Evolutionary conservation across 2,888 invertebrate species (phyloP).

Genomic region (Cetonia aurata): DNA sequence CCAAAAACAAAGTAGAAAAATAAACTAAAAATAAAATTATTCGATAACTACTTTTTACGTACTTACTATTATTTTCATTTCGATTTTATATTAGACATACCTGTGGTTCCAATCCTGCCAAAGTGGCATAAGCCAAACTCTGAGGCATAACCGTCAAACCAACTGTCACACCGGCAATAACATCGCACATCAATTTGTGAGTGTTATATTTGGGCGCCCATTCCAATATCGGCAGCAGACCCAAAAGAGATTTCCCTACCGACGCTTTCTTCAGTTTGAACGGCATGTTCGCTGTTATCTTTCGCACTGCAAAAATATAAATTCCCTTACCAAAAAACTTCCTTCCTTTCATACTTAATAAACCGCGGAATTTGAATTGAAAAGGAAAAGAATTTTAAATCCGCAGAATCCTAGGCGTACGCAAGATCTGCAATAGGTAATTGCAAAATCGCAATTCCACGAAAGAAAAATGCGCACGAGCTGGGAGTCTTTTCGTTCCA

Average conservation of each 20-base stretch:
- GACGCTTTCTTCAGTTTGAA: conserved; percentile 18
- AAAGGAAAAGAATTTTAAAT: neutral
- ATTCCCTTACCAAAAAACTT: neutral
- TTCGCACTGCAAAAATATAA: conserved; percentile 3
- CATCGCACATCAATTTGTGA: conserved; percentile 83
- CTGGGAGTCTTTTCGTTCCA: conserved; percentile 3
- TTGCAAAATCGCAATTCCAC: conserved; percentile 18
- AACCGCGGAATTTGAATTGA: neutral
- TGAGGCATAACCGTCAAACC: conserved; percentile 95
- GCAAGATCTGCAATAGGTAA: neutral
- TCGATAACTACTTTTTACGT: no score
- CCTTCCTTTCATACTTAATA: neutral
- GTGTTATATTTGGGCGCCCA: conserved; percentile 85
- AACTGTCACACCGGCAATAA: conserved; percentile 94
- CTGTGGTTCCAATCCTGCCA: conserved; percentile 90
- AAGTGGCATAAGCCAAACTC: conserved; percentile 90
- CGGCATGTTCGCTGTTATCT: conserved; percentile 3
- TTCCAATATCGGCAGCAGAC: conserved; percentile 67
- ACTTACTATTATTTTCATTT: no score
- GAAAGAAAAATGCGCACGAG: conserved; percentile 13
- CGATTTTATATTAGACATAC: conserved; percentile 65
- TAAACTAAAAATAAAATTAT: no score
- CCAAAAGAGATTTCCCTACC: conserved; percentile 10
- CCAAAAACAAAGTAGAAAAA: neutral
- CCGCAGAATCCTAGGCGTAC: neutral